Evolutionary conservation across 2,113 vertebrate genomes (phyloP).

Genomic region (Ranitomeya variabilis): DNA sequence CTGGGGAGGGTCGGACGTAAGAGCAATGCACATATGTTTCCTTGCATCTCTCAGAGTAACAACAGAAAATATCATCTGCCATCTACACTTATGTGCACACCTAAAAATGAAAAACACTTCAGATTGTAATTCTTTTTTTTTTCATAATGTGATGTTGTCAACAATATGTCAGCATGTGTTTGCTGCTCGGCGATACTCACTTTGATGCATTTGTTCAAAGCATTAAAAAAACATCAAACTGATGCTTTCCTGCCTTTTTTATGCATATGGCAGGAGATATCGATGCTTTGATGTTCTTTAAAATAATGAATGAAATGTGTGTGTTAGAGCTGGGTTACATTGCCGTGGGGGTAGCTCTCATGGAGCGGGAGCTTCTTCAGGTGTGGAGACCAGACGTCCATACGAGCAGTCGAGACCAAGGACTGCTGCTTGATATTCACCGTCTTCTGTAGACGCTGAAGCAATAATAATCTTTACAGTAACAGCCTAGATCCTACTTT

Average conservation of each 20-base stretch:
- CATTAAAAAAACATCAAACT: constrained; percentile 12
- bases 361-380: background rate
- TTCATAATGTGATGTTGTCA: background rate
- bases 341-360: background rate
- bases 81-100: background rate
- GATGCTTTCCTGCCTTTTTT: background rate
- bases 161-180: constrained; percentile 7
- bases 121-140: background rate
- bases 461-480: background rate
- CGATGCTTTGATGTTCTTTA: background rate
- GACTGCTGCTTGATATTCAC: background rate
- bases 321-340: background rate
- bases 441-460: background rate
- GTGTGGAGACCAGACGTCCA: background rate
- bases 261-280: background rate
- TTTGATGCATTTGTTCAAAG: constrained; percentile 39
- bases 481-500: no score
- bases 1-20: background rate
- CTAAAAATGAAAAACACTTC: constrained; percentile 12
- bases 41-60: background rate
- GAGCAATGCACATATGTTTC: background rate
- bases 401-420: background rate
- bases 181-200: no score
- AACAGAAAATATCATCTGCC: background rate
- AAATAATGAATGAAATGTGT: background rate